Evolutionary conservation across 64 coral and sea anemone species (phyloP), one percentile per base, ranked within the genome.

Genomic region (Anthopleura sola): DNA sequence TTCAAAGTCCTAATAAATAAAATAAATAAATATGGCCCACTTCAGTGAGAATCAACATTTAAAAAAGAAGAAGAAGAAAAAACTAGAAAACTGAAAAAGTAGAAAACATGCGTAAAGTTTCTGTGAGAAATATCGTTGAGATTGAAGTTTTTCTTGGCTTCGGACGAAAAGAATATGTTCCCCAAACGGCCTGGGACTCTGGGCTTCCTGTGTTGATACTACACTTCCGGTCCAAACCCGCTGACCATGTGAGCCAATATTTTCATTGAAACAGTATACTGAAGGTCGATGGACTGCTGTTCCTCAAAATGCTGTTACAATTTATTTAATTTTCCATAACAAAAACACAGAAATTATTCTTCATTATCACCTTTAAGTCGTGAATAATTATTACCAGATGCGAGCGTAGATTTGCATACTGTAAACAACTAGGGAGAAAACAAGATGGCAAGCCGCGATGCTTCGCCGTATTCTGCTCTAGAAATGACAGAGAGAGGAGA

Each of bases 381-480:
- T 71, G 66, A 71, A 71, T 71, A 34, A 71, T 71, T n/a, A n/a
- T n/a, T 71, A 29, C 66, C n/a, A 71, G n/a, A 7, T 2, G 26
- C 14, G 66, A 71, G n/a, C 5, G 29, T 32, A 13, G 66, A 71
- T 71, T 64, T 64, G 60, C 60, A 66, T 31, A 28, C 21, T 71
- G 10, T 71, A 71, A 71, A 71, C 28, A 71, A 3, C 13, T 11
- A 66, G n/a, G 60, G 34, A 6, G 14, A 36, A 24, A 71, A 71
- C 13, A 71, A 36, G 10, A 71, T 71, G 66, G 66, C 66, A 71
- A 14, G 8, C 13, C 26, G 13, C 0, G 66, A 71, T 71, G 20
- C 66, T 47, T 79, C 82, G n/a, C n/a, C n/a, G 82, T 83, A 83
- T 49, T 24, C 55, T 26, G 82, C 82, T 53, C 24, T 83, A 55